Conservation (phyloP, 2,888 invertebrate species). For the Thysanoteuthis rhombus region DNA sequence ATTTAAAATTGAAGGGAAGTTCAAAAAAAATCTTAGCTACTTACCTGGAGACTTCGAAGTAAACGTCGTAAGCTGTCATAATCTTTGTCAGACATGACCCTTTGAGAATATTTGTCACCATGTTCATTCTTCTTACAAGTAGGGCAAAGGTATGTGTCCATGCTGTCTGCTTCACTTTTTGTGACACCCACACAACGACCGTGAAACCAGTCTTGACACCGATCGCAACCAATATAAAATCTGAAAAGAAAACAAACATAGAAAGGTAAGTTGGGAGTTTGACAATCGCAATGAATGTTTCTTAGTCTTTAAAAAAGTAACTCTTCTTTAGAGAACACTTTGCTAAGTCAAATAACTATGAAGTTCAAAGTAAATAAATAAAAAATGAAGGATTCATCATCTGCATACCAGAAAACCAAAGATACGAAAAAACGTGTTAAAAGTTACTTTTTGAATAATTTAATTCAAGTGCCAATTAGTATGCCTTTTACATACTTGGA, state of each 20-base stretch:
- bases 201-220: conserved; percentile 99
- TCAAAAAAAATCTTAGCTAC: not conserved
- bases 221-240: conserved; percentile 98
- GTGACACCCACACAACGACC: conserved; percentile 89
- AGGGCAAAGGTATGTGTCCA: conserved; percentile 96
- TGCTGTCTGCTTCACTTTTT: conserved; percentile 76
- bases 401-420: too few species aligned
- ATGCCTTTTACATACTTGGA: not conserved
- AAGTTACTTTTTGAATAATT: not conserved
- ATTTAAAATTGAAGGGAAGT: not conserved
- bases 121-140: conserved; percentile 91
- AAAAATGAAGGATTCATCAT: too few species aligned
- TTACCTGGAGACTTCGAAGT: conserved; percentile 87
- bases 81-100: conserved; percentile 55
- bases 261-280: not conserved
- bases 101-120: conserved; percentile 56
- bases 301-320: too few species aligned
- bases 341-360: too few species aligned
- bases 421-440: too few species aligned
- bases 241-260: conserved; percentile 68
- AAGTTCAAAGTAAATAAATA: too few species aligned
- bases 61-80: conserved; percentile 82
- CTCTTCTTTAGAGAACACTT: too few species aligned
- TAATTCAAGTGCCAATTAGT: not conserved
- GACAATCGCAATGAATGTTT: too few species aligned